These are phyloP conservation scores for Propithecus perrieri DNA, from an alignment of 2,797 vertebrate species.

Conservation along the genomic window DNA sequence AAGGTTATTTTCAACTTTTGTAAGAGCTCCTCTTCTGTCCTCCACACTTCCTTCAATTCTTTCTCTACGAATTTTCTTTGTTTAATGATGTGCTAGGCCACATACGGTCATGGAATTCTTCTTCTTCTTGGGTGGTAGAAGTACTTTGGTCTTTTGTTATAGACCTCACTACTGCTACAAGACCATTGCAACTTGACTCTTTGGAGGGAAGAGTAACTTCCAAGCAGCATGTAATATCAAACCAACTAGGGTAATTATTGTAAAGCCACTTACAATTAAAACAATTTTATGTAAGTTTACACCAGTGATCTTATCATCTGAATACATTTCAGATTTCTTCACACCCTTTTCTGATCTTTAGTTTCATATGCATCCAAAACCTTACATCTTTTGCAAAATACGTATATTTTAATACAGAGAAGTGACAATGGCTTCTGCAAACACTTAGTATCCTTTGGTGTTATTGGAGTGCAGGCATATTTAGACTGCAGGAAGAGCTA, in stretches of 20 bases:
- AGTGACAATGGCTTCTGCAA: neutral
- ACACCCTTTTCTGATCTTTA: neutral
- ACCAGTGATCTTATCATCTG: neutral
- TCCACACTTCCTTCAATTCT: neutral
- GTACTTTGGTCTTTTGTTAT: neutral
- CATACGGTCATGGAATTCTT: neutral
- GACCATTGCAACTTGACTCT: neutral
- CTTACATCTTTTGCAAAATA: neutral
- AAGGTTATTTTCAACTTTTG: neutral
- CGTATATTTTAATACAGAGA: neutral
- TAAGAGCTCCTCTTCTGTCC: neutral
- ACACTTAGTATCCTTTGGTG: neutral
- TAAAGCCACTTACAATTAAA: neutral
- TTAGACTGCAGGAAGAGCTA: neutral
- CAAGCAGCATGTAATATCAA: neutral
- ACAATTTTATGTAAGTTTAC: neutral
- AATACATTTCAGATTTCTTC: neutral
- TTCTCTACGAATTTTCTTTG: neutral
- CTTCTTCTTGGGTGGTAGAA: neutral
- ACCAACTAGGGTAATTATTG: neutral
- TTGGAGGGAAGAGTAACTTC: neutral
- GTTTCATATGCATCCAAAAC: neutral
- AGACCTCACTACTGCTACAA: neutral
- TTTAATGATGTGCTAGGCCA: neutral
- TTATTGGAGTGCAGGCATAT: neutral